Conservation (phyloP, 2,888 invertebrate genomes). For the Mythimna loreyi region DNA sequence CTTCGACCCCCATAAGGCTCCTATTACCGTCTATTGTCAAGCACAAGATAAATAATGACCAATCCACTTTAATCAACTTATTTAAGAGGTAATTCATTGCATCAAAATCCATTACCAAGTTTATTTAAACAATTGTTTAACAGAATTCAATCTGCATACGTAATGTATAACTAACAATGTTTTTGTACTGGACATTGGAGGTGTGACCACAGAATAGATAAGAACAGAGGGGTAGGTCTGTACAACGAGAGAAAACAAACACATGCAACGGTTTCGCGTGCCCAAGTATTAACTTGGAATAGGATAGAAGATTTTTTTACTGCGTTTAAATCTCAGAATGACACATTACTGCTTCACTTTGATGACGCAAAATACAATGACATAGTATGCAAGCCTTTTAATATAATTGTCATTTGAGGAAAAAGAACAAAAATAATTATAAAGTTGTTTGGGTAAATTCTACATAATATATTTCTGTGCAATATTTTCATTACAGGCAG, state of each 20-base stretch:
- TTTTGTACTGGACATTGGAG: slow-evolving; percentile 77
- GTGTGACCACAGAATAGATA: slow-evolving; percentile 45
- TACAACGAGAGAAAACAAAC: no score
- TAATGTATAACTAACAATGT: slow-evolving; percentile 80
- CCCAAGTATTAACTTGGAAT: not conserved
- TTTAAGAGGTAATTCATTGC: slow-evolving; percentile 62
- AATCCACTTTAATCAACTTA: slow-evolving; percentile 68
- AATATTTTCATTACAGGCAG: no score
- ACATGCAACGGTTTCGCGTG: not conserved
- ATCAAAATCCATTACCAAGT: slow-evolving; percentile 64
- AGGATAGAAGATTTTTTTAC: not conserved
- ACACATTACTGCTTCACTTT: not conserved
- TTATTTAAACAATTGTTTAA: slow-evolving; percentile 76
- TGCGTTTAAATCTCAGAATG: not conserved
- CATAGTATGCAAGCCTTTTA: no score
- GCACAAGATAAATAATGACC: slow-evolving; percentile 61
- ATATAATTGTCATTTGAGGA: no score
- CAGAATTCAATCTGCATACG: slow-evolving; percentile 85
- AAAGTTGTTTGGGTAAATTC: no score
- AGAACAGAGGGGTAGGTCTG: slow-evolving; percentile 2
- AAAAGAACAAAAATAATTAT: no score
- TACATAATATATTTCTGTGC: no score
- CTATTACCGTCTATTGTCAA: slow-evolving; percentile 40
- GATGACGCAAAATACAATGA: no score
- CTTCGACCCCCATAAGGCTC: slow-evolving; percentile 42